Evolutionary conservation across 1,140 invertebrate genomes (phyloP), one percentile per base, ranked within the genome.

Genomic region (Sarcophaga bullata): DNA sequence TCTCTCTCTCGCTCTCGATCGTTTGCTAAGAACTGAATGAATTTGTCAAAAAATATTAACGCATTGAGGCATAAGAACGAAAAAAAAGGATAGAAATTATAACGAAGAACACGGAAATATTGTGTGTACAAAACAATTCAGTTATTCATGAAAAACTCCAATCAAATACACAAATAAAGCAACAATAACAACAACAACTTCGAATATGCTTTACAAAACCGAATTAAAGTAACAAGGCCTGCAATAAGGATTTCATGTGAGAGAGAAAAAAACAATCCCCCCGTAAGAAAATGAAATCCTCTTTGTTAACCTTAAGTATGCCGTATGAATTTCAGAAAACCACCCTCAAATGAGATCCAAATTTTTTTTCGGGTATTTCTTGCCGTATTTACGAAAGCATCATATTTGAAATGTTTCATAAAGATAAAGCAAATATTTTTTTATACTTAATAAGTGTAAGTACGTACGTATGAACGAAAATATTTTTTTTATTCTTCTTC

Each of bases 21-120:
- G 54, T 3, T 58, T 58, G n/a, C 11, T n/a, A 68, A 68, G 19
- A 8, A 10, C 1, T 6, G 17, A 68, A 68, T 68, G 62, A 68
- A 68, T 19, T 68, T 68, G 62, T 68, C 62, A 68, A 68, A 68
- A 68, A 68, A 68, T 68, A 68, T 68, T 68, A 68, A 68, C 62
- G 62, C 62, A 68, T 68, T 68, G 62, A 19, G n/a, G 62, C 62
- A 19, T 68, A 68, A 37, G 25, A 37, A 37, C 1, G 4, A 1
- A 68, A 68, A 58, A 58, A 68, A 68, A 19, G 62, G 62, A 68
- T 68, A 15, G 19, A 19, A 68, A 68, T 68, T 37, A 37, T 37
- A 37, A 37, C 25, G 25, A 37, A 37, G 25, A 25, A 68, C n/a
- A 68, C 62, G 62, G 62, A 68, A 25, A 68, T 68, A 68, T n/a